Conservation (phyloP, 2,797 vertebrate species). For the Podarcis lilfordi region DNA sequence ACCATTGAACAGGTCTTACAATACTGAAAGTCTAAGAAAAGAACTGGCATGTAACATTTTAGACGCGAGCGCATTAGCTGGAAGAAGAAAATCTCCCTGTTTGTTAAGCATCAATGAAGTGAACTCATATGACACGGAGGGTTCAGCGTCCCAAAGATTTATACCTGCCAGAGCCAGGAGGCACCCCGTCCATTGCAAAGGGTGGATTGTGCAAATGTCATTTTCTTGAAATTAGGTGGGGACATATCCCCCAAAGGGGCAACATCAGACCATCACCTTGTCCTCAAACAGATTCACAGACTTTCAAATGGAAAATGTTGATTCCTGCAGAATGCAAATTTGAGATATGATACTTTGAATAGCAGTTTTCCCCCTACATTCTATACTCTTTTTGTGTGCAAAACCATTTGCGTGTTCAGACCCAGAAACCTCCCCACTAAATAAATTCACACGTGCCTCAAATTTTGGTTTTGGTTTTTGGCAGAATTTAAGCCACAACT, state of each 20-base stretch:
- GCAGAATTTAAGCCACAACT: too few relatives aligned
- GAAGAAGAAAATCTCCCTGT: constrained; percentile 6
- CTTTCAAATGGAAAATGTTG: neutral
- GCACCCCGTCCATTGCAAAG: neutral
- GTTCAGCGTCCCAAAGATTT: neutral
- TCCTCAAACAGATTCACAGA: neutral
- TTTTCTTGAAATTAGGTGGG: neutral
- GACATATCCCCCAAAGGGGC: neutral
- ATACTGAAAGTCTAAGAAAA: constrained; percentile 2
- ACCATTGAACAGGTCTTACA: constrained; percentile 23
- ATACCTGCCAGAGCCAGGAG: constrained; percentile 3
- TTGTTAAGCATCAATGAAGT: constrained; percentile 23
- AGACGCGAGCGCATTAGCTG: neutral
- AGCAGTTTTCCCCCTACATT: neutral
- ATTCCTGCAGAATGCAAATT: neutral
- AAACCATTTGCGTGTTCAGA: neutral
- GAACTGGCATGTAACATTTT: constrained; percentile 13
- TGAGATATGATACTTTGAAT: neutral
- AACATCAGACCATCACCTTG: neutral
- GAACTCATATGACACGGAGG: constrained; percentile 13
- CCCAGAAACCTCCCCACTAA: too few relatives aligned
- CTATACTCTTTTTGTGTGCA: neutral
- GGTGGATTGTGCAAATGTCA: neutral
- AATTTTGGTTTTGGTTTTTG: too few relatives aligned
- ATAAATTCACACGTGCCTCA: too few relatives aligned